Evolutionary conservation across 2,113 vertebrate genomes (phyloP), one percentile per base, ranked within the genome.

Genomic region (Bos taurus): DNA sequence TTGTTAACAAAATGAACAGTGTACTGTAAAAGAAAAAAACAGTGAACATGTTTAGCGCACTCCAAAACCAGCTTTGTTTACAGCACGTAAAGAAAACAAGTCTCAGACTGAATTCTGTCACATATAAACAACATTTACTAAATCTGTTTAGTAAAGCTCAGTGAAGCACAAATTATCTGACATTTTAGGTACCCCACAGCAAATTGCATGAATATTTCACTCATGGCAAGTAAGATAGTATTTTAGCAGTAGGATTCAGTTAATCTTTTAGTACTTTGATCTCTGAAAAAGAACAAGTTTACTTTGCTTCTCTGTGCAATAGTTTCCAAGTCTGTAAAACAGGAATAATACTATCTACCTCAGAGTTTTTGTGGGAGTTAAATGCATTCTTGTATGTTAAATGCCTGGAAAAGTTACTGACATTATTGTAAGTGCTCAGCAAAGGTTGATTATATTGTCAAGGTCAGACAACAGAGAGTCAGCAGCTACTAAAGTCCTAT

Each of bases 1-100:
- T 96, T 86, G 52, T 52, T 97, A 96, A 60, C 78, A 88, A 90
- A 95, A 82, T 81, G 21, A 89, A 48, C 83, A 14, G 4, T 80
- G 40, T 60, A 43, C 50, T 91, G 0, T 60, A 59, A 87, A 43
- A 71, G 83, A 62, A 89, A 91, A 91, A 77, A 84, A 26, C 17
- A 36, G 33, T 71, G 10, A 95, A 50, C 52, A 87, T 89, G 21
- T 95, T 90, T 92, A 88, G 14, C 86, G 4, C 6, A 48, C 12
- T 89, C 21, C 11, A 82, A 89, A 90, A 60, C 25, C 17, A 56
- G 17, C 26, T 71, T 93, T 57, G 11, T 95, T 81, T 82, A 93
- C 62, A 93, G 30, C 82, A 87, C 3, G 43, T 48, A 62, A 25
- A 52, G 28, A 81, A 90, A 67, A 59, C 23, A 90, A n/a, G 33